Percentiles rank a stretch among this genome's conserved stretches.
These are phyloP conservation scores for Nephrotoma flavescens DNA, from an alignment of 2,888 invertebrate species.

Conservation along the genomic window DNA sequence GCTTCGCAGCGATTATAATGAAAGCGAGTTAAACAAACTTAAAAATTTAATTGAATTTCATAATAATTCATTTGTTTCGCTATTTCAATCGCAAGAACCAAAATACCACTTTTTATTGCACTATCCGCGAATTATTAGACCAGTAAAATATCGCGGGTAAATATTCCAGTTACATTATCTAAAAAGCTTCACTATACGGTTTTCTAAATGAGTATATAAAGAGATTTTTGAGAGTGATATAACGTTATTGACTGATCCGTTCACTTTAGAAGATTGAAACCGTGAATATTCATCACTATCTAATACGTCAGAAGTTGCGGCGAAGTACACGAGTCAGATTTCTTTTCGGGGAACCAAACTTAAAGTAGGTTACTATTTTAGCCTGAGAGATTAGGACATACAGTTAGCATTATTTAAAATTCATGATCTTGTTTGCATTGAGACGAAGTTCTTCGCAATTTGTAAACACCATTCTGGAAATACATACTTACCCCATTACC, in stretches of 20 bases:
- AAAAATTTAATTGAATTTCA: background rate
- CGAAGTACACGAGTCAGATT: background rate
- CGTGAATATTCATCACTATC: background rate
- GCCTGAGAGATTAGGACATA: background rate
- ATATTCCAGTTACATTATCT: background rate
- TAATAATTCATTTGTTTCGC: background rate
- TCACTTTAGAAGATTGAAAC: background rate
- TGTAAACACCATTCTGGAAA: background rate
- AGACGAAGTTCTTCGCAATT: background rate
- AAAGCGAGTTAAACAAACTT: background rate
- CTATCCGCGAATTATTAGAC: background rate
- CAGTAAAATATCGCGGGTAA: background rate
- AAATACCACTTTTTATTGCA: constrained; percentile 5
- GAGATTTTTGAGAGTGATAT: background rate
- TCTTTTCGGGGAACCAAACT: background rate
- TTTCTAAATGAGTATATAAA: background rate
- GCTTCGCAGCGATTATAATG: background rate
- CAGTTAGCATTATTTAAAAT: background rate
- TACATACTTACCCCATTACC: background rate
- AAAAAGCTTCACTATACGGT: background rate
- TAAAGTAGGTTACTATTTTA: background rate
- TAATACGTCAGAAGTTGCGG: background rate
- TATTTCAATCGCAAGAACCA: background rate
- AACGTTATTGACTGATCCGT: background rate
- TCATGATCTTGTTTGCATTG: background rate